Percentiles rank a stretch among this genome's conserved stretches.
Conservation (phyloP, 1,140 invertebrate genomes). For the Brachionus plicatilis region DNA sequence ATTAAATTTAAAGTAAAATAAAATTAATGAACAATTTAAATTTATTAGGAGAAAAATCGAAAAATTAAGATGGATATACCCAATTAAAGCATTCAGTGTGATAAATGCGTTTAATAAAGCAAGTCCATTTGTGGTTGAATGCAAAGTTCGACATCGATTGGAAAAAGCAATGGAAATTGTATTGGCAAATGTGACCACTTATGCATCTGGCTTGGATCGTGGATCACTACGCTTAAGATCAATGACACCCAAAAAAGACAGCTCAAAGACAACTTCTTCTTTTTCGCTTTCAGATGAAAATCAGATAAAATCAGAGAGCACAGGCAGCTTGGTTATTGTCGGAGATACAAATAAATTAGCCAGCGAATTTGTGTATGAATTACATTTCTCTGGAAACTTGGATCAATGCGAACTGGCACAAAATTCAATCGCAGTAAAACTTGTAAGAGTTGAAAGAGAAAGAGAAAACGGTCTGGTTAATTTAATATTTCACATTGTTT, state of each 20-base stretch:
- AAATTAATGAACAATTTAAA: neutral
- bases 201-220: neutral
- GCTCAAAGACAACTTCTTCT: neutral
- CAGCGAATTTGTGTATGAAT: constrained; percentile 6
- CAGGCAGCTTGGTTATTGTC: neutral
- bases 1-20: neutral
- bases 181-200: constrained; percentile 5
- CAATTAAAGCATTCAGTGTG: constrained; percentile 37
- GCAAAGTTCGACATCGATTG: constrained; percentile 4
- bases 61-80: constrained; percentile 29
- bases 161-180: constrained; percentile 16
- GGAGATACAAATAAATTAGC: constrained; percentile 4
- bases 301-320: neutral
- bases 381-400: constrained; percentile 15
- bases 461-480: constrained; percentile 48
- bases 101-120: constrained; percentile 5
- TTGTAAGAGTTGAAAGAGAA: constrained; percentile 47
- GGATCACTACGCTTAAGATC: constrained; percentile 8
- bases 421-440: constrained; percentile 32
- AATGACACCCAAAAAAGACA: neutral
- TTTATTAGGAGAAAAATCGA: neutral
- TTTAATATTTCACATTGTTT: constrained; percentile 51
- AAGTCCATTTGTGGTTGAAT: constrained; percentile 8
- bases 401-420: constrained; percentile 8
- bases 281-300: constrained; percentile 2